Evolutionary conservation across 2,797 vertebrate species (phyloP), one percentile per base, ranked within the genome.

Genomic region (Hyperoplus immaculatus): DNA sequence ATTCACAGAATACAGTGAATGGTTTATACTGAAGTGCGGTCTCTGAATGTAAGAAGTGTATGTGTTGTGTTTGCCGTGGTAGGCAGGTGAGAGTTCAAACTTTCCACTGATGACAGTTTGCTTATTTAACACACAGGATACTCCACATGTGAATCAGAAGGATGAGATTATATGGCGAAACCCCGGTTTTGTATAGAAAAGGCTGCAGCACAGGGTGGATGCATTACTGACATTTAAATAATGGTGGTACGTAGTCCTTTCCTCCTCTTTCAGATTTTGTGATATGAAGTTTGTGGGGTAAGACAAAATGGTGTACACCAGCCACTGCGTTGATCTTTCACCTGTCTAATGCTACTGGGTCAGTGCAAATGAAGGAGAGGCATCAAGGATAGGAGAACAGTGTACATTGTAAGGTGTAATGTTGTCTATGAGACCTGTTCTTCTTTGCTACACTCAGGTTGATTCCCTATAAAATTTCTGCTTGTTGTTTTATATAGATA

Each of bases 1-100:
- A 96, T 96, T 96, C 95, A 95, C 88, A 95, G 95, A 96, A 96
- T 95, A 96, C 95, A 96, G 88, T 91, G 89, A 90, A 83, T 90
- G 80, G 87, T 91, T 93, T 90, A 73, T 86, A 87, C 87, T 92
- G 87, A 93, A 89, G 90, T 93, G 79, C 85, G 81, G 89, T 92
- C 85, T 93, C 86, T 91, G 86, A 82, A 88, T 88, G 83, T 83
- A 84, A 87, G 81, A 86, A 78, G 75, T 89, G 67, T 74, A 66
- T 76, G 81, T 81, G 78, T 85, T 85, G 76, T 75, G 72, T 90
- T 85, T 89, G 84, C 86, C 91, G 83, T 89, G 77, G 71, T 78
- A 84, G 85, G 80, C 92, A 92, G 88, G 84, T 84, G 88, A 90
- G 67, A 85, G 86, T 75, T 90, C 87, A 89, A 84, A 72, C 73